phyloP scores from a whole-genome alignment of 2,888 invertebrate genomes.

The Resseliella maxima region DNA sequence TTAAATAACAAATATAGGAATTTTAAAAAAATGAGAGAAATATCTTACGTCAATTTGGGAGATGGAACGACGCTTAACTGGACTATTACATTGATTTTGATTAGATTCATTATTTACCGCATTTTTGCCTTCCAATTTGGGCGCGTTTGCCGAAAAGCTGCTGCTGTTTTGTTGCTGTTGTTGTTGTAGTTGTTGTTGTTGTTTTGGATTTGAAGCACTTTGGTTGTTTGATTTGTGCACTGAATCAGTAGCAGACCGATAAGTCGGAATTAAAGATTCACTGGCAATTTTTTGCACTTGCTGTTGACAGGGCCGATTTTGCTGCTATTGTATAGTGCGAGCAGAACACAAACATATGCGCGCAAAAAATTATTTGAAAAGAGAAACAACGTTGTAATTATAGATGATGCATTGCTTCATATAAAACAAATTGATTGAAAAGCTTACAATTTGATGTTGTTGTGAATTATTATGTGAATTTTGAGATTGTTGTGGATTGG shows the following conservation, averaged over 20 bases:
- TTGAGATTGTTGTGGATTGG: constrained; percentile 33
- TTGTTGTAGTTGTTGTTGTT: constrained; percentile 56
- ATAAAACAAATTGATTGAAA: background rate
- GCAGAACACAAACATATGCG: too few relatives aligned
- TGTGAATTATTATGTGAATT: constrained; percentile 11
- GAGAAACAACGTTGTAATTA: too few relatives aligned
- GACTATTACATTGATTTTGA: constrained; percentile 59
- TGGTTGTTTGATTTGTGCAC: constrained; percentile 54
- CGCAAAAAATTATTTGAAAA: too few relatives aligned
- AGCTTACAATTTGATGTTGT: constrained; percentile 12
- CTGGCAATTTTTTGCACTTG: constrained; percentile 60
- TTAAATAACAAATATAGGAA: background rate
- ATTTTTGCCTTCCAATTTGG: constrained; percentile 34
- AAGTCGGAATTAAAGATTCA: constrained; percentile 59
- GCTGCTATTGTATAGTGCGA: background rate
- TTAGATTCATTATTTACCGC: constrained; percentile 56
- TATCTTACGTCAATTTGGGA: constrained; percentile 61
- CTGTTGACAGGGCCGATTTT: constrained; percentile 16
- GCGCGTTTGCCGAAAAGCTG: constrained; percentile 36
- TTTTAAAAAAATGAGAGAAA: constrained; percentile 25
- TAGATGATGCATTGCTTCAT: background rate
- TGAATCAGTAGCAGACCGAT: constrained; percentile 43
- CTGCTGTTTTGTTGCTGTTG: constrained; percentile 49
- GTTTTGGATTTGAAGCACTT: constrained; percentile 60
- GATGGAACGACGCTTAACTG: constrained; percentile 60